Evolutionary conservation across 2,113 vertebrate species (phyloP).

Genomic region (Rhea americana): DNA sequence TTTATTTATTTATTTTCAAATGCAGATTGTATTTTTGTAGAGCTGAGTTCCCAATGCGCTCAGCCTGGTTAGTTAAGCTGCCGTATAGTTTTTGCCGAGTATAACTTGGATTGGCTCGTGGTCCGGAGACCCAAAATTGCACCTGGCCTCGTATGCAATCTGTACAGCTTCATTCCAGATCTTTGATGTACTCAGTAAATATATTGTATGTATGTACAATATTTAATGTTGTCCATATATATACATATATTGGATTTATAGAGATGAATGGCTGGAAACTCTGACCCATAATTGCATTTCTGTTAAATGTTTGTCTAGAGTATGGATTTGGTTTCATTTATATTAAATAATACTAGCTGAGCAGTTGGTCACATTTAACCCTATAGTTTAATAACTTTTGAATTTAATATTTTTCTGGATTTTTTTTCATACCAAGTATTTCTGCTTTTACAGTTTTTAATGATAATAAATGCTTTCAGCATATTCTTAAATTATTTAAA

Average conservation of each 20-base stretch:
- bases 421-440: slow-evolving; percentile 11
- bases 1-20: slow-evolving; percentile 71
- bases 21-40: slow-evolving; percentile 75
- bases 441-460: slow-evolving; percentile 56
- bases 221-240: slow-evolving; percentile 67
- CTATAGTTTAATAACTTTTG: slow-evolving; percentile 51
- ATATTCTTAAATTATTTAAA: slow-evolving; percentile 34
- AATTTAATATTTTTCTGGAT: slow-evolving; percentile 26
- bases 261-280: slow-evolving; percentile 77
- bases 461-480: slow-evolving; percentile 56
- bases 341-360: slow-evolving; percentile 61
- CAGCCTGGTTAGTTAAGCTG: slow-evolving; percentile 61
- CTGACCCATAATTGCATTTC: slow-evolving; percentile 76
- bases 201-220: slow-evolving; percentile 80
- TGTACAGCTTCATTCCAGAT: slow-evolving; percentile 43
- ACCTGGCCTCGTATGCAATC: slow-evolving; percentile 44
- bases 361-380: slow-evolving; percentile 69
- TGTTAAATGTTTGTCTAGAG: slow-evolving; percentile 81
- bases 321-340: slow-evolving; percentile 81
- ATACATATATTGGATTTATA: slow-evolving; percentile 56
- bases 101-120: slow-evolving; percentile 57
- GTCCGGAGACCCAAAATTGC: slow-evolving; percentile 56
- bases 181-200: slow-evolving; percentile 50
- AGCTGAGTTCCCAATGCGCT: slow-evolving; percentile 63
- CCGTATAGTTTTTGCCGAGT: slow-evolving; percentile 58